Evolutionary conservation across 2,797 vertebrate genomes (phyloP).

Genomic region (Serranus cabrilla): DNA sequence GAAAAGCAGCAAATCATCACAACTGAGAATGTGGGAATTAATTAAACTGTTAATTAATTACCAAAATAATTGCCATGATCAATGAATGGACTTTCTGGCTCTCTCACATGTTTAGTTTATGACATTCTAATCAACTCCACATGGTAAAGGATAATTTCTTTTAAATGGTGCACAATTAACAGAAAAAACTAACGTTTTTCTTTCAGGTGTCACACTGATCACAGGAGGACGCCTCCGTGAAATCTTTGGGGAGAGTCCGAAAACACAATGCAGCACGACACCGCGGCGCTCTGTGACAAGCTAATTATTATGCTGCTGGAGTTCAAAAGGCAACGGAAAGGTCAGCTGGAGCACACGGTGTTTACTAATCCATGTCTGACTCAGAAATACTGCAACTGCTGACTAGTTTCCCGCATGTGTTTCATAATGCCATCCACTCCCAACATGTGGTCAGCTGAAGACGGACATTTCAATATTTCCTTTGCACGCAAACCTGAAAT

Average conservation of each 20-base stretch:
- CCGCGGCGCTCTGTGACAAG: constrained; percentile 17
- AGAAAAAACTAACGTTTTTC: constrained; percentile 48
- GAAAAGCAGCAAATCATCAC: neutral
- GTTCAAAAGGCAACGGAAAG: constrained; percentile 39
- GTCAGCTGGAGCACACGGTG: constrained; percentile 47
- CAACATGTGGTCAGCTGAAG: neutral
- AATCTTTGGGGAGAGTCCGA: constrained; percentile 34
- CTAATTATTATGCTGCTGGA: constrained; percentile 58
- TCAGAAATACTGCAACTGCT: constrained; percentile 31
- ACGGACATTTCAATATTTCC: constrained; percentile 17
- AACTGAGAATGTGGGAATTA: neutral
- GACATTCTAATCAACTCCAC: constrained; percentile 44
- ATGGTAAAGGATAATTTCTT: constrained; percentile 37
- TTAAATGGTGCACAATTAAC: constrained; percentile 37
- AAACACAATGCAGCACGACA: constrained; percentile 31
- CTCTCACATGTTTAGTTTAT: neutral
- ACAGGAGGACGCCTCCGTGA: constrained; percentile 30
- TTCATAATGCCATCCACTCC: constrained; percentile 7
- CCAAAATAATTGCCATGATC: neutral
- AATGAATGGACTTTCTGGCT: constrained; percentile 1
- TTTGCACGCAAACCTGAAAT: constrained; percentile 39
- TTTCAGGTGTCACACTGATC: constrained; percentile 29
- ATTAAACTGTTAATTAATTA: neutral
- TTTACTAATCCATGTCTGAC: constrained; percentile 47
- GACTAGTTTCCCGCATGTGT: constrained; percentile 13